These are phyloP conservation scores for Cosmia pyralina DNA, from an alignment of 2,888 invertebrate genomes.

Conservation along the genomic window DNA sequence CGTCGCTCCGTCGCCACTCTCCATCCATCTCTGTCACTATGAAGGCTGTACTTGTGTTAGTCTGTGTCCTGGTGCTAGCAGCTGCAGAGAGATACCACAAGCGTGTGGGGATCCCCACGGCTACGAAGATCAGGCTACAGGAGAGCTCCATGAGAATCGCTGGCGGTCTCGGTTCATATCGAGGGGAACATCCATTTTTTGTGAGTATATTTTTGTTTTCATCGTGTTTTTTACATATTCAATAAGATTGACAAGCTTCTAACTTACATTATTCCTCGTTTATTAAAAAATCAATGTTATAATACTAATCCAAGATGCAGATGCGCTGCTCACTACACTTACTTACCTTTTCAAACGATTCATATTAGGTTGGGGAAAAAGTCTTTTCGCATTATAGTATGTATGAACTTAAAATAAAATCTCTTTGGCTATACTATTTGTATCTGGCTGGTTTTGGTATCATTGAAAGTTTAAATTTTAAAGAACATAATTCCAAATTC, in stretches of 20 bases:
- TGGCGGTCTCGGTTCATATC: conserved; percentile 1
- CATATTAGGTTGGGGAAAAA: no score
- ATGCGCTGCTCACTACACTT: background rate
- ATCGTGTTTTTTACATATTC: background rate
- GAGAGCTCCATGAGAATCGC: conserved; percentile 7
- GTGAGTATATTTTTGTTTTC: background rate
- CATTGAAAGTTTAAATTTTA: no score
- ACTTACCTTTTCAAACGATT: background rate
- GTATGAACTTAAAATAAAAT: no score
- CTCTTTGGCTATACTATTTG: no score
- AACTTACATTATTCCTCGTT: background rate
- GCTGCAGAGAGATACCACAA: background rate
- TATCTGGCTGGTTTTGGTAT: no score
- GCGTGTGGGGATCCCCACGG: conserved; percentile 10
- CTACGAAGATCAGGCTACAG: conserved; percentile 9
- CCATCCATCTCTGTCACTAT: background rate
- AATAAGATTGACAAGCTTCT: background rate
- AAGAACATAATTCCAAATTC: no score
- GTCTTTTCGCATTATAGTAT: no score
- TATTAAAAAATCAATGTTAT: no score
- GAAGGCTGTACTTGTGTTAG: background rate
- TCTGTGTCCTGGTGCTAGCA: background rate
- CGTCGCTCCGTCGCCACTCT: background rate
- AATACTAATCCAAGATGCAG: no score
- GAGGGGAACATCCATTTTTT: conserved; percentile 2